Base-by-base conservation (phyloP, 2,113 vertebrate genomes). In the Sylvietta virens region DNA sequence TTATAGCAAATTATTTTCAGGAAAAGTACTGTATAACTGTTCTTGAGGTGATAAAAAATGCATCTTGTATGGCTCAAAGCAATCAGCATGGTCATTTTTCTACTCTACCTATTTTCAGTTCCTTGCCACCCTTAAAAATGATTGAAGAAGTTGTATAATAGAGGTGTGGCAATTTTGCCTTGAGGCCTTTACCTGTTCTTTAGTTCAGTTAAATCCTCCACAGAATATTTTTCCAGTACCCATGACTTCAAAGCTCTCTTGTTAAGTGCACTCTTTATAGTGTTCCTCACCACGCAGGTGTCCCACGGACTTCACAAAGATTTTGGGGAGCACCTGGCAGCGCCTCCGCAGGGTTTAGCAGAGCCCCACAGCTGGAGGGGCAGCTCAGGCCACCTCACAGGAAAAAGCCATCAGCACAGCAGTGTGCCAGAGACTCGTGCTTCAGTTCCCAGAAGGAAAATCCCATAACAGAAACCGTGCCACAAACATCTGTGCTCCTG, bases 371-470 rank as follows among this genome's bases (percentile, higher is more conserved):
- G 33, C 76, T 56, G 65, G 56, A 62, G 48, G 33, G 42, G 72
- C 77, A 67, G 71, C 54, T 85, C 70, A 61, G 58, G 50, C 53
- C 11, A 7, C 50, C 73, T 84, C 82, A 65, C 1, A 8, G 66
- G 58, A 82, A 44, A 45, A 82, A 7, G 3, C n/a, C 3, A 5
- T 77, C 61, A 89, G 57, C 26, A 9, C 4, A 7, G 37, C 48
- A 67, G 24, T 0, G 0, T 61, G 81, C 89, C 94, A 94, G 80
- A 85, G 33, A 47, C 39, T 87, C 6, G 1, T 7, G 30, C 51
- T 90, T 82, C 64, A 69, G 6, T 44, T 80, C 33, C 7, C 4
- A 86, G 74, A 24, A 26, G 90, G 81, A 94, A 94, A 94, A 91
- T 58, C 74, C 57, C 4, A 0, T 48, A 61, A 70, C 13, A 33